Evolutionary conservation across 1,140 invertebrate species (phyloP), one percentile per base, ranked within the genome.

Genomic region (Teleopsis dalmanni): DNA sequence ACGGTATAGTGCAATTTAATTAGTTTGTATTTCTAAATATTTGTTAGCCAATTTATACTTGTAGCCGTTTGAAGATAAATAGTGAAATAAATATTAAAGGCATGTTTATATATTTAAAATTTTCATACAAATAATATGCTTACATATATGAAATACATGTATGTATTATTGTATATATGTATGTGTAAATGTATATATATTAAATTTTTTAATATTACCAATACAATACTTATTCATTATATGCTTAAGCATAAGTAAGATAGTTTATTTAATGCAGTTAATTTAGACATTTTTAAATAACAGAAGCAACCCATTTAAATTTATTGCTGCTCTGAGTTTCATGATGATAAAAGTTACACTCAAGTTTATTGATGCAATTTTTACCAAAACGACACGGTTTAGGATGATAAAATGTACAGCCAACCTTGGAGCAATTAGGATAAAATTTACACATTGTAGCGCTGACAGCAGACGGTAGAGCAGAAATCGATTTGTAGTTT

Each of bases 361-460:
- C 79, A 2, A 73, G 51, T 57, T 80, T 79, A 59, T 81, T 82
- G n/a, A 74, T 65, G 56, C 80, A 82, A 34, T 73, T 73, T 52
- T 77, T 77, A 18, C 80, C 80, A 55, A 78, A 82, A 29, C 76
- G 73, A 52, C 80, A 82, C 3, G 75, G 75, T 53, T 80, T 81
- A 0, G 80, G 80, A 62, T 82, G 80, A 55, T 75, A 79, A 60
- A 75, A 82, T n/a, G 75, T 75, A 59, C 80, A 82, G 4, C 70
- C 57, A 2, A 72, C 57, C 58, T 81, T 81, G 3, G 70, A 72
- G 57, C 80, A 82, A 50, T 71, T 73, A 0, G 78, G 80, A 62
- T 77, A 81, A 62, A 72, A 82, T 57, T 80, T 81, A 70, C 81
- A 83, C 57, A 78, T 74, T 21, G 73, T 70, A 22, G 72, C 66